phyloP scores from a whole-genome alignment of 2,113 vertebrate species.

The Piliocolobus tephrosceles region DNA sequence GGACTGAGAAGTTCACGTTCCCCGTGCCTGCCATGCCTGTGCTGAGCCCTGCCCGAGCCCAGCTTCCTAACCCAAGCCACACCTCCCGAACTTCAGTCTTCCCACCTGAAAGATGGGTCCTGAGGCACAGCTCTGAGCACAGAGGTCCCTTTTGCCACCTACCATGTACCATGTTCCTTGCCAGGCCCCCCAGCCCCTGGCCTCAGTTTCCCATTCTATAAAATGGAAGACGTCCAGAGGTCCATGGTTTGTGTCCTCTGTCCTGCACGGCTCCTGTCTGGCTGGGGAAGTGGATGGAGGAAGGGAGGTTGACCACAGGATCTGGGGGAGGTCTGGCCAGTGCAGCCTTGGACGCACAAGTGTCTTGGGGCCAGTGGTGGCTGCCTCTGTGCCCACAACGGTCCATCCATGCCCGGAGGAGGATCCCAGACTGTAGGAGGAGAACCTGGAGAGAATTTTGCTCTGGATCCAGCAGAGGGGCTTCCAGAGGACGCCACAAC shows the following conservation, averaged over 20 bases:
- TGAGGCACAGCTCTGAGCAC: neutral
- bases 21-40: neutral
- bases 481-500: neutral
- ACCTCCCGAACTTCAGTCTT: neutral
- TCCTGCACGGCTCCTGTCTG: neutral
- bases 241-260: neutral
- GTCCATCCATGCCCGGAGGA: neutral
- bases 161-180: neutral
- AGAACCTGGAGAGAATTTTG: neutral
- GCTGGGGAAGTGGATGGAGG: neutral
- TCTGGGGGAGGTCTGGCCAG: neutral
- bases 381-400: neutral
- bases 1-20: conserved; percentile 23
- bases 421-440: neutral
- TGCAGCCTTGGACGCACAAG: neutral
- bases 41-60: fast-evolving
- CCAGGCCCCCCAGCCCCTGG: neutral
- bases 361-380: neutral
- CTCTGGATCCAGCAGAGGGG: neutral
- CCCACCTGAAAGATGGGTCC: neutral
- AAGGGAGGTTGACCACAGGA: neutral
- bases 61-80: neutral
- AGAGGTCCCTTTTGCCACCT: neutral
- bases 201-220: neutral
- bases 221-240: neutral